Conservation (phyloP, 2,113 vertebrate genomes). For the Pterophyllum scalare region DNA sequence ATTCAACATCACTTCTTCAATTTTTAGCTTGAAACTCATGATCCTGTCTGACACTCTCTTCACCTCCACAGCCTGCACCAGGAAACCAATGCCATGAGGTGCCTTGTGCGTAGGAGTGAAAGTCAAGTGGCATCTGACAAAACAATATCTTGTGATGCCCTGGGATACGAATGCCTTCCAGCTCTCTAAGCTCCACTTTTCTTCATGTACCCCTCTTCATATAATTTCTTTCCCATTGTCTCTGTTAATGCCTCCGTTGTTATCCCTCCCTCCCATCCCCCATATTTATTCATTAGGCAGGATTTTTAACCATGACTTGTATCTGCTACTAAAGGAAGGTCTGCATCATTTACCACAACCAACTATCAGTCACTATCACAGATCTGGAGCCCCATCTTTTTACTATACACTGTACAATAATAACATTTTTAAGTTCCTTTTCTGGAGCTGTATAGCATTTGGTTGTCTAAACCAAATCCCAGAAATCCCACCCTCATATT, state of each 20-base stretch:
- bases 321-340: constrained; percentile 83
- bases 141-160: background rate
- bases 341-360: constrained; percentile 82
- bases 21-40: background rate
- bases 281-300: constrained; percentile 81
- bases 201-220: background rate
- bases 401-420: background rate
- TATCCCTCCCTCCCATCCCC: background rate
- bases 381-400: constrained; percentile 6
- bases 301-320: constrained; percentile 86
- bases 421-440: too few species aligned
- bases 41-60: background rate
- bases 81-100: too few species aligned
- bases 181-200: background rate
- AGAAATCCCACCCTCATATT: too few species aligned
- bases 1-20: background rate
- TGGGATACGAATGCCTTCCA: background rate
- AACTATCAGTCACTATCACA: constrained; percentile 84
- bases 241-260: background rate
- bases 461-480: too few species aligned
- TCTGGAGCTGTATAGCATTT: too few species aligned
- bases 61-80: too few species aligned
- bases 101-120: too few species aligned
- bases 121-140: background rate
- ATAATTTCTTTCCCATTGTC: background rate